Base-by-base conservation (phyloP, 1,140 invertebrate genomes). In the Mya arenaria region DNA sequence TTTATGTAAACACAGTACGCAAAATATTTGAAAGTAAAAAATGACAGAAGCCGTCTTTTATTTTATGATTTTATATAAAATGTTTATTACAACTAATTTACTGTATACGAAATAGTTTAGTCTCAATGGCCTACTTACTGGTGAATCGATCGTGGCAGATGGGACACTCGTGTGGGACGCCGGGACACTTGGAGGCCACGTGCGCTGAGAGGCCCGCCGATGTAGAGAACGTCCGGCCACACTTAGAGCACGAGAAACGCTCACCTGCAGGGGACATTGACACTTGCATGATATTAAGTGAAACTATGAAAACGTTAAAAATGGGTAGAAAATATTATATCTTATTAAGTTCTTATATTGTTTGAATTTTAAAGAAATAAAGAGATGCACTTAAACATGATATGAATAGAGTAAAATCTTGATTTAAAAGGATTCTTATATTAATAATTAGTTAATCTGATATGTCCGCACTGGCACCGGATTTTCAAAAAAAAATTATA, bases 101-200 rank as follows among this genome's bases (percentile, higher is more conserved):
- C n/a, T n/a, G n/a, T n/a, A n/a, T n/a, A n/a, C n/a, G n/a, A n/a
- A n/a, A n/a, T n/a, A n/a, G n/a, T n/a, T n/a, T n/a, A n/a, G n/a
- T n/a, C n/a, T n/a, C n/a, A n/a, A n/a, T n/a, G n/a, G n/a, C n/a
- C n/a, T n/a, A 68, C 86, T 79, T 84, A 89, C 87, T 82, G 32
- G 87, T 78, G 82, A 92, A 92, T 56, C 87, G 72, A 82, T 91
- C 92, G 5, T 89, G 81, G 60, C 91, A 92, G 4, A 90, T 82
- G 5, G 85, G 79, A 73, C 91, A 92, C 52, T 89, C 87, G 68
- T 92, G 62, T 0, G 4, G 89, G 10, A 90, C 90, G 90, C 99
- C 98, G 91, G 99, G 98, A 8, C 98, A n/a, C n/a, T n/a, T n/a
- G n/a, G 37, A 96, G 77, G 96, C 96, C 6, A 81, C 90, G 83